Evolutionary conservation across 2,113 vertebrate species (phyloP).

Genomic region (Clarias batrachus): DNA sequence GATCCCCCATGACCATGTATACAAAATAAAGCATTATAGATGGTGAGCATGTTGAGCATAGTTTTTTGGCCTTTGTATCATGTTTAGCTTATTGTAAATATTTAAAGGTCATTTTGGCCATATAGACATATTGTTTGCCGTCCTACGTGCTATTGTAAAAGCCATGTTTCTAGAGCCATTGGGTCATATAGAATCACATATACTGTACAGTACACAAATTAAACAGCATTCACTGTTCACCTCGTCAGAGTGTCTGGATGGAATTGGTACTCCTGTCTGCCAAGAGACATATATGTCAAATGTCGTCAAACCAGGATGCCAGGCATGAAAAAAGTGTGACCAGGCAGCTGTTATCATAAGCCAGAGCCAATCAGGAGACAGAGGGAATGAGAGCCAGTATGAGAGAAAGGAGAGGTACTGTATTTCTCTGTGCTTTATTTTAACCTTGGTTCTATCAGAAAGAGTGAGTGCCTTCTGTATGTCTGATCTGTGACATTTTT

Average conservation of each 20-base stretch:
- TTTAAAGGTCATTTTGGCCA: background rate
- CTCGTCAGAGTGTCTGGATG: background rate
- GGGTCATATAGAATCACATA: background rate
- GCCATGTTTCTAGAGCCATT: background rate
- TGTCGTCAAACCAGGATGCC: background rate
- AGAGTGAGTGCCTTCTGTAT: background rate
- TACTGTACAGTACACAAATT: background rate
- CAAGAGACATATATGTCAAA: background rate
- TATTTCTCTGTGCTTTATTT: background rate
- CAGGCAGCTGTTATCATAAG: background rate
- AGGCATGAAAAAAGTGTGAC: background rate
- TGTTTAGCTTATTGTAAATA: background rate
- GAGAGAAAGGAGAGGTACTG: background rate
- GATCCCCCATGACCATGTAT: no score
- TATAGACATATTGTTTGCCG: background rate
- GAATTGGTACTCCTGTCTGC: background rate
- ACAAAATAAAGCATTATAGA: no score
- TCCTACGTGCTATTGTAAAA: background rate
- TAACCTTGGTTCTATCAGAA: background rate
- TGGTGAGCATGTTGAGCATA: no score
- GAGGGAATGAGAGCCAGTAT: background rate
- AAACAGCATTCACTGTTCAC: background rate
- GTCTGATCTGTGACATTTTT: background rate
- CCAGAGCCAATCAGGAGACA: background rate
- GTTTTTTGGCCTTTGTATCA: background rate